Conservation (phyloP, 2,797 vertebrate species). For the Oryzias dopingdopingensis region DNA sequence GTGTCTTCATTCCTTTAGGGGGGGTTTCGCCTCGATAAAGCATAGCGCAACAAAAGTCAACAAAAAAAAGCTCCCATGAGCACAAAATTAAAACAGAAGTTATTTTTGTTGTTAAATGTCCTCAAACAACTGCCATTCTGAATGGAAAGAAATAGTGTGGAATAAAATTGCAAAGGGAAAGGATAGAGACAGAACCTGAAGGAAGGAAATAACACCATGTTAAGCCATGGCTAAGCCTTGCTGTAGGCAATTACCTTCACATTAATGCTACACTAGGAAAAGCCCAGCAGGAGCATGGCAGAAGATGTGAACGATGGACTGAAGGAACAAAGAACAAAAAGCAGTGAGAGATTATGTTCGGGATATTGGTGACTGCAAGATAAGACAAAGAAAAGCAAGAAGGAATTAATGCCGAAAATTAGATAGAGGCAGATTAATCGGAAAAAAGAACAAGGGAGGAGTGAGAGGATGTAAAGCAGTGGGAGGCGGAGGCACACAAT, state of each 20-base stretch:
- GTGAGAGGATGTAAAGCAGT: conserved; percentile 44
- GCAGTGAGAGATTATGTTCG: conserved; percentile 33
- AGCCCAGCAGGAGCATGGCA: conserved; percentile 33
- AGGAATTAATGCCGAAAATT: conserved; percentile 18
- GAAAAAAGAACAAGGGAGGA: conserved; percentile 31
- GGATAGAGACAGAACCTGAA: conserved; percentile 30
- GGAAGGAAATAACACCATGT: conserved; percentile 44
- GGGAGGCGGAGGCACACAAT: conserved; percentile 57
- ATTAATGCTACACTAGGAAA: conserved; percentile 48
- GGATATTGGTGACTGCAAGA: conserved; percentile 36
- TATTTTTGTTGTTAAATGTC: conserved; percentile 36
- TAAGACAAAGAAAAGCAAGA: conserved; percentile 44
- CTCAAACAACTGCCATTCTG: conserved; percentile 31
- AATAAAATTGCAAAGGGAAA: conserved; percentile 27
- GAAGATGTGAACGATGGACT: conserved; percentile 40
- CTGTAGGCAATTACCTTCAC: conserved; percentile 63
- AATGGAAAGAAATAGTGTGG: conserved; percentile 12
- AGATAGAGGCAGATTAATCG: conserved; percentile 42
- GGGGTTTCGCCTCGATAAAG: conserved; percentile 31
- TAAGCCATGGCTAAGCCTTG: conserved; percentile 61
- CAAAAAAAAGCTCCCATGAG: conserved; percentile 10
- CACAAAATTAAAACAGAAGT: conserved; percentile 14
- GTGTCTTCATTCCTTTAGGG: conserved; percentile 9
- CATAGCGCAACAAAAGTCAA: conserved; percentile 33
- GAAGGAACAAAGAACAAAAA: conserved; percentile 27